phyloP scores from a whole-genome alignment of 2,797 vertebrate species.

The Chaetodon trifasciatus region DNA sequence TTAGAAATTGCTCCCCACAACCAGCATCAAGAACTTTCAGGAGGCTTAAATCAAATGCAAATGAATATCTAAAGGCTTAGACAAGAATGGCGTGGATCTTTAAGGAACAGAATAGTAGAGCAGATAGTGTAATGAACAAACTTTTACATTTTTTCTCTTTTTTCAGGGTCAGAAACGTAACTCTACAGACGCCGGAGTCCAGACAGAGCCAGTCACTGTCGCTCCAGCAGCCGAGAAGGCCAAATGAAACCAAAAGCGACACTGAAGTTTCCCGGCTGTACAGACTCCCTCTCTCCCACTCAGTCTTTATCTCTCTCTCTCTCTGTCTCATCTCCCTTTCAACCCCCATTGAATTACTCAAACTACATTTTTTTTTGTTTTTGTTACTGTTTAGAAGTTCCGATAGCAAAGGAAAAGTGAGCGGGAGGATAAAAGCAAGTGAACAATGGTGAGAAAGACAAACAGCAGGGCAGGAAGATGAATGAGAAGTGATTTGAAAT shows the following conservation, averaged over 20 bases:
- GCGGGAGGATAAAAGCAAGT: slow-evolving; percentile 61
- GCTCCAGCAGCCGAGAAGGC: slow-evolving; percentile 89
- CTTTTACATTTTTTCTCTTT: not conserved
- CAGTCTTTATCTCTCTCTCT: slow-evolving; percentile 26
- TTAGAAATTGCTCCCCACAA: slow-evolving; percentile 1
- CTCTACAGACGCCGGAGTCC: slow-evolving; percentile 91
- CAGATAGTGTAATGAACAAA: not conserved
- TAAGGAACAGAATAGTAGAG: not conserved
- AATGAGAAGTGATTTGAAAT: slow-evolving; percentile 34
- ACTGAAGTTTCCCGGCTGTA: slow-evolving; percentile 62
- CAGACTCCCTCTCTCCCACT: slow-evolving; percentile 44
- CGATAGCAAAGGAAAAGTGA: slow-evolving; percentile 38
- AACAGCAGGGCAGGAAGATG: slow-evolving; percentile 16
- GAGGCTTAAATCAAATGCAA: not conserved
- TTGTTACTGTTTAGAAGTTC: slow-evolving; percentile 52
- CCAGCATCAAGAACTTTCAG: not conserved
- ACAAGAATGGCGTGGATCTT: not conserved
- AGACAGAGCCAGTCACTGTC: slow-evolving; percentile 90
- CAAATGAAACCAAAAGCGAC: slow-evolving; percentile 87
- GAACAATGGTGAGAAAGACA: slow-evolving; percentile 26
- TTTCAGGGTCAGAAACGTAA: slow-evolving; percentile 92
- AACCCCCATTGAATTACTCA: slow-evolving; percentile 40
- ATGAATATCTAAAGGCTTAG: not conserved
- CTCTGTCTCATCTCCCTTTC: slow-evolving; percentile 30
- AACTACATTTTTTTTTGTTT: slow-evolving; percentile 41